Conservation (phyloP, 92 coral and sea anemone species). For the Virgularia gustaviana region DNA sequence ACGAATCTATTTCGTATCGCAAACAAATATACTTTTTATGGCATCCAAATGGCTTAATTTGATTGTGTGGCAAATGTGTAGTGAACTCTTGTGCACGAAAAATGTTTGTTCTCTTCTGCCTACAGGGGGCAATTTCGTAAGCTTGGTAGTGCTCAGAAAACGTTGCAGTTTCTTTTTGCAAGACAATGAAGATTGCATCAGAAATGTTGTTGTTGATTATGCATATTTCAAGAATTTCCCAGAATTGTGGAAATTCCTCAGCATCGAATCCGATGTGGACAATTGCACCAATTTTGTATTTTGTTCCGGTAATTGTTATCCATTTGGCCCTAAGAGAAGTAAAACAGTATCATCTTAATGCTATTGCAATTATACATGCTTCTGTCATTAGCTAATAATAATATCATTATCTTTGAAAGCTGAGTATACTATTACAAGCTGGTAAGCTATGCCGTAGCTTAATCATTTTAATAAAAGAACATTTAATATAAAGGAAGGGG, state of each 20-base stretch:
- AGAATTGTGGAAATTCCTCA: conserved; percentile 55
- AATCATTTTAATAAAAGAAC: too few species aligned
- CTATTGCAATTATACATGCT: too few species aligned
- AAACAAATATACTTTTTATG: background rate
- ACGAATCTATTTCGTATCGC: background rate
- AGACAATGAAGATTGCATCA: background rate
- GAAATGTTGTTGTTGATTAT: conserved; percentile 3
- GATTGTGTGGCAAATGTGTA: background rate
- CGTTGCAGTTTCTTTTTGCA: background rate
- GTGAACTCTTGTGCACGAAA: background rate
- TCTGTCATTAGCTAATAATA: too few species aligned
- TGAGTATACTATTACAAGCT: too few species aligned
- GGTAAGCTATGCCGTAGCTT: too few species aligned
- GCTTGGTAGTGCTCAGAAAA: background rate
- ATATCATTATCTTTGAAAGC: too few species aligned
- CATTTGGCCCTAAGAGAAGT: conserved; percentile 46
- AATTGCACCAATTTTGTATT: conserved; percentile 51
- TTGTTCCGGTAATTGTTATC: conserved; percentile 46
- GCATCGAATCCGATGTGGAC: conserved; percentile 53
- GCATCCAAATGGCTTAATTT: conserved; percentile 9
- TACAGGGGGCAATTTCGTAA: conserved; percentile 3
- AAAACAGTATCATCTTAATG: too few species aligned
- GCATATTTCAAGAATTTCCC: too few species aligned
- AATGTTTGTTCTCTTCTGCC: background rate
- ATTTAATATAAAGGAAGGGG: too few species aligned